Percentiles rank a stretch among this genome's conserved stretches.
phyloP scores from a whole-genome alignment of 2,113 vertebrate genomes.

The Cyphomyrus plagiostoma region DNA sequence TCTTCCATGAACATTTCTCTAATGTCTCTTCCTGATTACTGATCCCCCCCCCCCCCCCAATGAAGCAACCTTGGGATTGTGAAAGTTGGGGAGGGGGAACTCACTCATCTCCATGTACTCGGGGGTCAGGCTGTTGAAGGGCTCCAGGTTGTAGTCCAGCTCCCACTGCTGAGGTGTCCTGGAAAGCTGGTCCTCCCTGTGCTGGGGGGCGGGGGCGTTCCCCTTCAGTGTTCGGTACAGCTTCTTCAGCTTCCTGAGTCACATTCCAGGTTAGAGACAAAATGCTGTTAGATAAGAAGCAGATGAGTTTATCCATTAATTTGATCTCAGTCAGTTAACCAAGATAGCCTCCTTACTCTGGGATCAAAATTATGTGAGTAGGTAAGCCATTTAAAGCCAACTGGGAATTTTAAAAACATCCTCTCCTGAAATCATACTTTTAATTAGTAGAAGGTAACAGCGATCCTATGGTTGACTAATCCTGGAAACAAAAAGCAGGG shows the following conservation, averaged over 20 bases:
- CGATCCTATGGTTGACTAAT: background rate
- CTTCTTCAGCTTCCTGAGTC: slow-evolving; percentile 86
- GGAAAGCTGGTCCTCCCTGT: slow-evolving; percentile 51
- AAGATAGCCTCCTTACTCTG: background rate
- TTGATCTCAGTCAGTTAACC: background rate
- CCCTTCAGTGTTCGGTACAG: slow-evolving; percentile 84
- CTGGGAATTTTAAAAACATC: background rate
- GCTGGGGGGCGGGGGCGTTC: slow-evolving; percentile 55
- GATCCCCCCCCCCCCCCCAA: too few species aligned
- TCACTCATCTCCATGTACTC: slow-evolving; percentile 99
- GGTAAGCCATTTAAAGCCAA: background rate
- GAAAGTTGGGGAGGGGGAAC: slow-evolving; percentile 31
- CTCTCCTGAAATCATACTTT: background rate
- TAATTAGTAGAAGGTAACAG: background rate
- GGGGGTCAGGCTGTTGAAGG: slow-evolving; percentile 82
- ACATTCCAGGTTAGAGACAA: background rate
- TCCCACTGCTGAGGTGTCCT: slow-evolving; percentile 80
- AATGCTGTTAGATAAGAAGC: background rate
- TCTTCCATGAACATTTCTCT: background rate
- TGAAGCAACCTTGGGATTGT: too few species aligned
- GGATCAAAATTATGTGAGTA: background rate
- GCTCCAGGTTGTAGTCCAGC: slow-evolving; percentile 80
- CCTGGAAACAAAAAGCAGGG: background rate
- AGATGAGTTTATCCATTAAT: background rate
- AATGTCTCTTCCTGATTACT: background rate